Base-by-base conservation (phyloP, 53 echinoderm and acorn worm species). In the Temnopleurus reevesii region DNA sequence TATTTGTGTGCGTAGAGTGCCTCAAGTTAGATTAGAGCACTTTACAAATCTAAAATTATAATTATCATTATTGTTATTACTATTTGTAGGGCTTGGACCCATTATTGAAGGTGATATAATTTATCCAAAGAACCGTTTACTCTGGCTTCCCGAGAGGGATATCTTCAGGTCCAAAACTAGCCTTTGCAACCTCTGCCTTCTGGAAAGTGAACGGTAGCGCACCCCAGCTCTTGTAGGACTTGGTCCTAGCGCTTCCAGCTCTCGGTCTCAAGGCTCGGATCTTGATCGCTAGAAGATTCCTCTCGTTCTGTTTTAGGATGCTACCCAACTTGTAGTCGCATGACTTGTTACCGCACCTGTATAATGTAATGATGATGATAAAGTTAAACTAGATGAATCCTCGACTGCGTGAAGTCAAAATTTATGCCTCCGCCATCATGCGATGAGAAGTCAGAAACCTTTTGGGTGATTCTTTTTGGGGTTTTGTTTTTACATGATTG, bases 281-380 rank as follows among this genome's bases (percentile, higher is more conserved):
- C 18, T 5, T 18, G 24, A 83, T 49, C 1, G 83, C 53, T 34
- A 83, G 83, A 0, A 83, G 54, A 6, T n/a, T 12, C 19, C 55
- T 18, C 1, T 35, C 35, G 1, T 9, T 35, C 8, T 15, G n/a
- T 8, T 54, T 33, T 19, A 55, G 21, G 4, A 83, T 1, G 12
- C 83, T 83, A 19, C 83, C 83, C 49, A 47, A 49, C 83, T 83
- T 83, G 55, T 6, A 19, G 56, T 83, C 35, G 23, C 83, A 83
- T 21, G n/a, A 6, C 23, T 56, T 49, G 43, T 71, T 41, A 41
- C 0, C 41, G n/a, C 79, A 79, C 41, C 79, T 79, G 79, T n/a
- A 43, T 12, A 10, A 41, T 17, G 23, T 21, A 27, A 60, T 29
- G 31, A 29, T 0, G 30, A n/a, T 56, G 19, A 56, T 60, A 12